These are phyloP conservation scores for Ptilonorhynchus violaceus DNA, from an alignment of 2,113 vertebrate genomes.

Conservation along the genomic window DNA sequence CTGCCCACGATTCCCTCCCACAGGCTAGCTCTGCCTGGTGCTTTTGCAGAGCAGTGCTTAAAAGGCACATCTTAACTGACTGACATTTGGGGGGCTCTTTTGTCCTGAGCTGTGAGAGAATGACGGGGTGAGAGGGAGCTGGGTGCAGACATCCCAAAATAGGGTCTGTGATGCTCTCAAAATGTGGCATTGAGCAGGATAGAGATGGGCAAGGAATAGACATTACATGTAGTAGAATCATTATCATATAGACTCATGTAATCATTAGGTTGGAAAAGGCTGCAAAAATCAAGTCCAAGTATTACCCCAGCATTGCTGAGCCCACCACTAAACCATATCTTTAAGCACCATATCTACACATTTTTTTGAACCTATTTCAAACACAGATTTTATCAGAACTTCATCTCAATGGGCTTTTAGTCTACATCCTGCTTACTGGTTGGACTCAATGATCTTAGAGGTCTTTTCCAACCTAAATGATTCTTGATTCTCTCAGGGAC, in stretches of 20 bases:
- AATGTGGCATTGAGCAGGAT: background rate
- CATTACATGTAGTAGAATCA: background rate
- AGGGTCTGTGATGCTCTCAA: background rate
- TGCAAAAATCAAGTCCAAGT: background rate
- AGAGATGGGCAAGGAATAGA: background rate
- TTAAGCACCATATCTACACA: background rate
- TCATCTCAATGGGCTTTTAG: background rate
- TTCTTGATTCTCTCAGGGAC: background rate
- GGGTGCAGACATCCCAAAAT: background rate
- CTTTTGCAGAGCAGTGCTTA: background rate
- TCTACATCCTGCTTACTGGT: background rate
- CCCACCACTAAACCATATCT: background rate
- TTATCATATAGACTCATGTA: background rate
- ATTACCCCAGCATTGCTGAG: background rate
- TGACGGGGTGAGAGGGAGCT: background rate
- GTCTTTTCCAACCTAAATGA: background rate
- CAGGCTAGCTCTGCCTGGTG: background rate
- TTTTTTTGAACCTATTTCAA: background rate
- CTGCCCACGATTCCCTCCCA: rapidly evolving
- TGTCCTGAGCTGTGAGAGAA: background rate
- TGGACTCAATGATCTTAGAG: background rate
- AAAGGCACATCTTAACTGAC: background rate
- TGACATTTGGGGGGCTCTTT: background rate
- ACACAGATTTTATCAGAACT: background rate
- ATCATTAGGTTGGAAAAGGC: background rate